Evolutionary conservation across 2,797 vertebrate species (phyloP).

Genomic region (Monodelphis domestica): DNA sequence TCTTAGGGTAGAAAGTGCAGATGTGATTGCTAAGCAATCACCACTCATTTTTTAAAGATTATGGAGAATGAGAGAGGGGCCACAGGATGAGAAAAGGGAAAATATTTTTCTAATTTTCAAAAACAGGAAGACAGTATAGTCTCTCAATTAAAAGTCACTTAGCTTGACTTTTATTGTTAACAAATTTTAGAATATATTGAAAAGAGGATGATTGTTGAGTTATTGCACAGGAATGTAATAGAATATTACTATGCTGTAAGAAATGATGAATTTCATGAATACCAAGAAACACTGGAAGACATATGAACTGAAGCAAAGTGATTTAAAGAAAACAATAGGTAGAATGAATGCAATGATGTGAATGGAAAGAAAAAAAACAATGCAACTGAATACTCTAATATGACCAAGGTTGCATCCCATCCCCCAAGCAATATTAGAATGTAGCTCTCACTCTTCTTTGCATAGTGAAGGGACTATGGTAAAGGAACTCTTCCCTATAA

Average conservation of each 20-base stretch:
- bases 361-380: not conserved
- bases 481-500: not conserved
- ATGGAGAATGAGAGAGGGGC: not conserved
- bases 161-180: not conserved
- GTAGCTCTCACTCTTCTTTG: not conserved
- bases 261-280: not conserved
- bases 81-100: not conserved
- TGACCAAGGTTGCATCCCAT: not conserved
- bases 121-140: not conserved
- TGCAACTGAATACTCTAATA: not conserved
- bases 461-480: not conserved
- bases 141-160: not conserved
- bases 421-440: not conserved
- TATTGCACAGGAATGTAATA: not conserved
- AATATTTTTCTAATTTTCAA: not conserved
- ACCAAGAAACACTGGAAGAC: not conserved
- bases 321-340: not conserved
- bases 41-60: not conserved
- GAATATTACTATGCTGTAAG: not conserved
- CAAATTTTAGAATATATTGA: not conserved
- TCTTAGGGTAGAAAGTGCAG: not conserved
- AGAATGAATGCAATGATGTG: not conserved
- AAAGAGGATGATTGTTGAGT: not conserved
- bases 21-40: not conserved
- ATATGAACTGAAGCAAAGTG: not conserved